Base-by-base conservation (phyloP, 2,888 invertebrate species). In the Petrolisthes cinctipes region DNA sequence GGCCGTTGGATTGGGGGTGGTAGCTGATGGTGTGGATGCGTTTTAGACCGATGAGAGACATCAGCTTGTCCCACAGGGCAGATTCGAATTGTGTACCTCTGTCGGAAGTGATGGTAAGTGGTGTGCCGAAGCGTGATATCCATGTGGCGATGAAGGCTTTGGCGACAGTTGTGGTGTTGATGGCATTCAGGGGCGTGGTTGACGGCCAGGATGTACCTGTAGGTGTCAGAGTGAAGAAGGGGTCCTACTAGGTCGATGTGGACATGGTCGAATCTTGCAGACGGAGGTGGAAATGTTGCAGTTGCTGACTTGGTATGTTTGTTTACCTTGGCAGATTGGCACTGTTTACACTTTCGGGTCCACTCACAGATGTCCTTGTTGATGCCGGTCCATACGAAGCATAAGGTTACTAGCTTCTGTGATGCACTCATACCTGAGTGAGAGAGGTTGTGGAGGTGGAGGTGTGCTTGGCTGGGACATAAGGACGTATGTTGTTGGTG, bases 301-400 rank as follows among this genome's bases (percentile, higher is more conserved):
- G 80, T 7, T n/a, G 80, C 11, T 17, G 80, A 80, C 20, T 54
- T 23, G 4, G 66, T 82, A n/a, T 82, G 9, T 1, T 57, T 20
- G 4, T 37, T 82, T 4, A 82, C 66, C 6, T 82, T 82, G 23
- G 82, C 61, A 11, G 68, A 17, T 37, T 66, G 82, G 51, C 53
- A 82, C 17, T 82, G 7, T 3, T 23, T 37, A 37, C 14, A 82
- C 37, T 61, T 66, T 11, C 4, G 7, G 7, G n/a, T 82, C 71
- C 82, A 82, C 5, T 11, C 23, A 17, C 82, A 66, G 5, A 68
- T 37, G 51, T 82, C 79, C 23, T 23, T 82, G 81, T 20, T 57
- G 61, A 81, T 81, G 23, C 66, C 61, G 20, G n/a, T 51, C 68
- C 82, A 82, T 14, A 68, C 23, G 82, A 68, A 68, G 5, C n/a